Conservation (phyloP, 2,888 invertebrate genomes). For the Flexamia atlantica region DNA sequence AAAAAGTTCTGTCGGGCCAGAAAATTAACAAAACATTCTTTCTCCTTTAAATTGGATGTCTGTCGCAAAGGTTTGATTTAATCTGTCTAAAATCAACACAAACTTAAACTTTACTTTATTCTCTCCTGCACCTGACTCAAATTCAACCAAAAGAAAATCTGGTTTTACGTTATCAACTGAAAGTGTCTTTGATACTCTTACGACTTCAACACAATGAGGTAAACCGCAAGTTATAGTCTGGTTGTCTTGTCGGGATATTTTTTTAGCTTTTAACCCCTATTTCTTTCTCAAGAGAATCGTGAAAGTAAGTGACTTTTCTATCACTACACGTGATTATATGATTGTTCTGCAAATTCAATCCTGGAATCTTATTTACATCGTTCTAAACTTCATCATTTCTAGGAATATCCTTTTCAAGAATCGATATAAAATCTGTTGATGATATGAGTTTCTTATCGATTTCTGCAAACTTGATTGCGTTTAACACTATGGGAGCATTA, state of each 20-base stretch:
- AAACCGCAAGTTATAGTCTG: neutral
- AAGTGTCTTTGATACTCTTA: slow-evolving; percentile 49
- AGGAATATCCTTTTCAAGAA: slow-evolving; percentile 43
- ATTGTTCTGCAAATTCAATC: slow-evolving; percentile 40
- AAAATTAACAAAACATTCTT: slow-evolving; percentile 3
- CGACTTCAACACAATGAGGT: slow-evolving; percentile 44
- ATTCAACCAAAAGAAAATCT: neutral
- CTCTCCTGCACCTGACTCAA: neutral
- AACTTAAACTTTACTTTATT: slow-evolving; percentile 4
- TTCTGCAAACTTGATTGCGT: neutral
- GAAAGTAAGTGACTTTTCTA: slow-evolving; percentile 31
- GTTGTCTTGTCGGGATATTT: slow-evolving; percentile 27
- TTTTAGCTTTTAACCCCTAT: neutral
- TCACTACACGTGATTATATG: slow-evolving; percentile 19
- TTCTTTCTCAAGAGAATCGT: slow-evolving; percentile 23
- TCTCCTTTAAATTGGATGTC: neutral
- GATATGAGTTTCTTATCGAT: slow-evolving; percentile 26
- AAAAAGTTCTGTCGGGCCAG: neutral
- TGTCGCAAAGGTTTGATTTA: neutral
- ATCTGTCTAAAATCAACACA: slow-evolving; percentile 12
- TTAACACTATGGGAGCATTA: slow-evolving; percentile 45
- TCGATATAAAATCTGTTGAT: slow-evolving; percentile 8
- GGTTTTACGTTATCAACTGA: slow-evolving; percentile 44
- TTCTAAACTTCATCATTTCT: slow-evolving; percentile 53
- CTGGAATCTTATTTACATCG: slow-evolving; percentile 13